Evolutionary conservation across 1,140 invertebrate genomes (phyloP), one percentile per base, ranked within the genome.

Genomic region (Thereuonema tuberculata): DNA sequence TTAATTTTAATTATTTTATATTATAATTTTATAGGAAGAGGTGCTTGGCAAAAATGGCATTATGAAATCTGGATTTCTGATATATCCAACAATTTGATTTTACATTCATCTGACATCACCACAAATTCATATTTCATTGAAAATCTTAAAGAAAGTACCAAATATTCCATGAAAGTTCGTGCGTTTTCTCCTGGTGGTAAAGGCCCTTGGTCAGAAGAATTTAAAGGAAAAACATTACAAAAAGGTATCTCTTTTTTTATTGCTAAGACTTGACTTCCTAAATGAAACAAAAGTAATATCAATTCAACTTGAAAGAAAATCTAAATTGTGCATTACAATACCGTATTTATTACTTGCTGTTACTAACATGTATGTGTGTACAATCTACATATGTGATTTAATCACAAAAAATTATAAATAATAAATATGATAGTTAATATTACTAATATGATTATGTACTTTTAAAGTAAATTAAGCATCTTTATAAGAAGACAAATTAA

Each of bases 11-110:
- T 55, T 24, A 29, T 12, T 12, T 9, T 26, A 25, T 26, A 55
- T 20, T 12, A 12, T 9, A 21, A 59, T 28, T 56, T 54, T 63
- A 15, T 49, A 71, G 72, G 72, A 9, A 54, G 49, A 28, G 66
- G 83, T 0, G 85, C 89, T 0, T 93, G 87, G 82, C 83, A 85
- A 64, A 81, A 83, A 61, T 94, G 89, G 89, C 81, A 78, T 0
- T 96, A 91, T 70, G 82, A 87, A 68, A 74, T 96, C 21, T 81
- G 82, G 63, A 77, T 90, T 0, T 80, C 79, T 61, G 80, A 85
- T 64, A 71, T 75, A 37, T 75, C 71, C 47, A 75, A 82, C 49
- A 84, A 87, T 21, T 52, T 64, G 43, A 62, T 67, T 20, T 43
- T 59, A 59, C 24, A 55, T 20, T 55, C 65, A 60, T 57, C 67